phyloP scores from a whole-genome alignment of 1,140 invertebrate species.

The Glossosoma conforme region DNA sequence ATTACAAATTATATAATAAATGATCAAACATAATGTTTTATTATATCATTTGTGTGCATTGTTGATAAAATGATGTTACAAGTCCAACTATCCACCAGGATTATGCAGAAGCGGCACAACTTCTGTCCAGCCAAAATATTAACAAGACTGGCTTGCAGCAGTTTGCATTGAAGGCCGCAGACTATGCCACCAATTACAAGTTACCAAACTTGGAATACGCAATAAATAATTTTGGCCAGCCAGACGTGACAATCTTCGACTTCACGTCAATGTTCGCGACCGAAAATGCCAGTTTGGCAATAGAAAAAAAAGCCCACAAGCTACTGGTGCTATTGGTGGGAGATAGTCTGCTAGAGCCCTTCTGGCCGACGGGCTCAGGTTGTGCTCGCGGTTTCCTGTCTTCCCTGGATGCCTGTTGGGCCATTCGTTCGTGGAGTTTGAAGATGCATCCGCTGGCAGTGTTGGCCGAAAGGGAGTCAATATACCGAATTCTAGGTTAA shows the following conservation, averaged over 20 bases:
- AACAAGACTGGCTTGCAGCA: conserved; percentile 80
- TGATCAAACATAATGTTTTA: conserved; percentile 29
- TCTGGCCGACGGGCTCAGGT: conserved; percentile 97
- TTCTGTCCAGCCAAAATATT: conserved; percentile 87
- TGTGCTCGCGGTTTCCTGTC: conserved; percentile 96
- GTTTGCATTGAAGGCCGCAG: conserved; percentile 94
- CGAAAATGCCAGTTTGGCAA: conserved; percentile 66
- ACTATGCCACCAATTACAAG: conserved; percentile 91
- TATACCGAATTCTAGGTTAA: conserved; percentile 67
- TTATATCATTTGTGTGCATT: too few relatives aligned
- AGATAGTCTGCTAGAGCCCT: conserved; percentile 94
- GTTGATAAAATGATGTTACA: too few relatives aligned
- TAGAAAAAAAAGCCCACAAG: conserved; percentile 69
- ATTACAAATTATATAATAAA: neutral
- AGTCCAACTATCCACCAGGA: conserved; percentile 60
- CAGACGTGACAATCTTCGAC: conserved; percentile 99
- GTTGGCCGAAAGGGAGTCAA: conserved; percentile 90
- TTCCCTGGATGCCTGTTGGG: conserved; percentile 94
- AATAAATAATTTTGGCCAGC: conserved; percentile 95
- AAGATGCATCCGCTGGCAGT: conserved; percentile 69
- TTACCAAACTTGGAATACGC: conserved; percentile 91
- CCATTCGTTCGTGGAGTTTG: conserved; percentile 79
- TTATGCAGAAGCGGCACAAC: conserved; percentile 79
- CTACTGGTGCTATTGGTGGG: conserved; percentile 89
- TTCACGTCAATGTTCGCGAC: conserved; percentile 99